Evolutionary conservation across 2,797 vertebrate genomes (phyloP).

Genomic region (Galaxias olidus): DNA sequence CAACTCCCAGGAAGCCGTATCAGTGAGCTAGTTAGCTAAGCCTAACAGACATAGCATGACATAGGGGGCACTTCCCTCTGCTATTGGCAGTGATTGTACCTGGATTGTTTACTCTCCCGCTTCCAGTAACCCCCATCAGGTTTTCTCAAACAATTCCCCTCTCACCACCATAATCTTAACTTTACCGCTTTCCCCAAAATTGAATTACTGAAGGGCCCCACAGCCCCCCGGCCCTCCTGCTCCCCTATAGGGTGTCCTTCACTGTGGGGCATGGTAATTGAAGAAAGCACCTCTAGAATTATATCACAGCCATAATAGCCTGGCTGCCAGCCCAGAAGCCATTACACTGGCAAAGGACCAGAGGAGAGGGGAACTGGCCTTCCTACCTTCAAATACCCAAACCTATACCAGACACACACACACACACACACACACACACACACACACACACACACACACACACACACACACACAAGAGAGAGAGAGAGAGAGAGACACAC

Average conservation of each 20-base stretch:
- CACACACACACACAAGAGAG: background rate
- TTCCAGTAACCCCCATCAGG: background rate
- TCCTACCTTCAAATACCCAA: background rate
- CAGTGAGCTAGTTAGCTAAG: too few relatives aligned
- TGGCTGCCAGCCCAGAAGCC: conserved; percentile 71
- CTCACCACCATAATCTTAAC: background rate
- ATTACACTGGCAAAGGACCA: conserved; percentile 46
- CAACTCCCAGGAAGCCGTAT: background rate
- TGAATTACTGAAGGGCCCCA: conserved; percentile 1
- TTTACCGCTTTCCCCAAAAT: background rate
- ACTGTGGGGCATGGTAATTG: conserved; percentile 44
- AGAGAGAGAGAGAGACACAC: too few relatives aligned
- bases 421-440: background rate
- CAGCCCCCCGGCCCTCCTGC: background rate
- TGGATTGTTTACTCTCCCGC: conserved; percentile 4
- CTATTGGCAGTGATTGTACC: background rate
- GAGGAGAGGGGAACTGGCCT: conserved; percentile 5
- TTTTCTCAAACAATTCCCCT: background rate
- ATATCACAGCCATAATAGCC: conserved; percentile 63
- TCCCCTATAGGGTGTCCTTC: conserved; percentile 22
- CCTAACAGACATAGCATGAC: too few relatives aligned
- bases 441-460: background rate
- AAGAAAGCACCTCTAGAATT: conserved; percentile 59
- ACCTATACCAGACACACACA: conserved; percentile 8
- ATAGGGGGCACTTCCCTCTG: background rate